Conservation (phyloP, 2,888 invertebrate genomes). For the Chaitophorus viminalis region DNA sequence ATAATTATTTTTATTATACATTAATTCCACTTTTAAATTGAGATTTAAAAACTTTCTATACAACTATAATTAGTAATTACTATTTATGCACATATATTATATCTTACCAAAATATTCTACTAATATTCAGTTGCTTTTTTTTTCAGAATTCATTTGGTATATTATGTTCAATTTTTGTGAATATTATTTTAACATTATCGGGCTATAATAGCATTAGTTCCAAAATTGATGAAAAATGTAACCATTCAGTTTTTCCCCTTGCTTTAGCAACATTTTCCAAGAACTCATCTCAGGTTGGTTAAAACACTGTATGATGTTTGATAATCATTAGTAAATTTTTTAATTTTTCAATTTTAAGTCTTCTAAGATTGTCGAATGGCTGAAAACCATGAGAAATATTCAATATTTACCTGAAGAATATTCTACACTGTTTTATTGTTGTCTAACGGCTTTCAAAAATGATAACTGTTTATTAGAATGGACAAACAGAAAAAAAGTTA, state of each 20-base stretch:
- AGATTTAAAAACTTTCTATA: no score
- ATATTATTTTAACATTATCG: constrained; percentile 25
- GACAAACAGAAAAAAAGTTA: constrained; percentile 35
- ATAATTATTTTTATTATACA: no score
- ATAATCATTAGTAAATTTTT: neutral
- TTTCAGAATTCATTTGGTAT: constrained; percentile 40
- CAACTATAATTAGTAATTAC: no score
- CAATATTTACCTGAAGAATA: constrained; percentile 28
- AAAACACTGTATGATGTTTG: neutral
- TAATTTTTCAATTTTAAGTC: neutral
- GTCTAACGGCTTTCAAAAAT: constrained; percentile 53
- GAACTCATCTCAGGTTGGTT: constrained; percentile 39
- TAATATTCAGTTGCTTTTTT: neutral
- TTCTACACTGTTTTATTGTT: constrained; percentile 39
- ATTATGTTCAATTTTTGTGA: constrained; percentile 45
- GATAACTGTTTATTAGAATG: constrained; percentile 51
- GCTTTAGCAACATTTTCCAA: constrained; percentile 49
- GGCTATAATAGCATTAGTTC: constrained; percentile 21
- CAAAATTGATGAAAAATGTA: neutral
- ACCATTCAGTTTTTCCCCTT: constrained; percentile 37
- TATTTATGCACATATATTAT: no score
- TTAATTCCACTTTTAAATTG: no score
- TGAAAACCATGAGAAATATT: constrained; percentile 44
- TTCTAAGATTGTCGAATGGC: constrained; percentile 51
- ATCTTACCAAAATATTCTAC: no score